Conservation (phyloP, 2,113 vertebrate species). For the Ariopsis seemanni region DNA sequence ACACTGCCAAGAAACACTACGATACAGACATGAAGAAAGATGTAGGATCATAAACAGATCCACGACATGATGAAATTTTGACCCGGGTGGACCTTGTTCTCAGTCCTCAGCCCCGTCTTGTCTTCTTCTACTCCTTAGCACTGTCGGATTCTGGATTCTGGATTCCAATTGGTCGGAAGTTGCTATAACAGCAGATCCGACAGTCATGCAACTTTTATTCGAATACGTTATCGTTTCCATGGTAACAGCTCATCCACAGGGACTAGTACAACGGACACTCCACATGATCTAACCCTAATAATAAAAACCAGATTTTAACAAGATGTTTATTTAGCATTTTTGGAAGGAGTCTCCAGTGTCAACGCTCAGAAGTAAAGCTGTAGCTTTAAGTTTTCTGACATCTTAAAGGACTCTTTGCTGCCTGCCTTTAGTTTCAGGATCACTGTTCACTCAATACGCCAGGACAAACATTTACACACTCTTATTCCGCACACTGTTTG, state of each 20-base stretch:
- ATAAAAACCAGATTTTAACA: background rate
- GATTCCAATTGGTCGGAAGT: background rate
- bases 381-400: background rate
- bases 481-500: background rate
- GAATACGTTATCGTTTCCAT: background rate
- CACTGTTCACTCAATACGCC: background rate
- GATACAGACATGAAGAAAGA: background rate
- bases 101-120: background rate
- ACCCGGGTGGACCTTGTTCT: background rate
- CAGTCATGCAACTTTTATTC: background rate
- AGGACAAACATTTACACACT: background rate
- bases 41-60: conserved; percentile 16
- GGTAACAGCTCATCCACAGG: background rate
- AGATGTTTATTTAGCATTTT: background rate
- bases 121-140: background rate
- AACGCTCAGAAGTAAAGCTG: background rate
- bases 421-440: background rate
- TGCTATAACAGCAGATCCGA: background rate
- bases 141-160: background rate
- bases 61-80: background rate
- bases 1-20: background rate
- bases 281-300: background rate
- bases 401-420: background rate
- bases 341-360: background rate
- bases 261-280: background rate